Conservation (phyloP, 2,113 vertebrate genomes). For the Malurus alboscapulatus region DNA sequence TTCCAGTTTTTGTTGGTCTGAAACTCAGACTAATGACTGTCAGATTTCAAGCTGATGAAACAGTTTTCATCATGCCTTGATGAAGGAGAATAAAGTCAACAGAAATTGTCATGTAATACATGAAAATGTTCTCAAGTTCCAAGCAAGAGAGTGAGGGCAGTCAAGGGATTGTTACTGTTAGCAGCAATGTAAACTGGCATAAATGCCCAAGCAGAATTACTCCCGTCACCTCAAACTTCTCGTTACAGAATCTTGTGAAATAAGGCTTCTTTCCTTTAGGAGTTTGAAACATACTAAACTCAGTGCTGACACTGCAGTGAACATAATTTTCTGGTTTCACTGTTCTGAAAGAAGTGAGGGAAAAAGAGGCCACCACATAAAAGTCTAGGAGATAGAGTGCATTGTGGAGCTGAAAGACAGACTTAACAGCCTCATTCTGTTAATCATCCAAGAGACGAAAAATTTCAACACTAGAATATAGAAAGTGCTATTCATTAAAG, state of each 20-base stretch:
- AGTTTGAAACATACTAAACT: background rate
- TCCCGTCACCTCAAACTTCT: background rate
- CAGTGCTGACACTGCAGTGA: fast-evolving
- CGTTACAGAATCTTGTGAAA: background rate
- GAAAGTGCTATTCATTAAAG: background rate
- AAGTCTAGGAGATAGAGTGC: background rate
- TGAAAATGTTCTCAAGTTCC: background rate
- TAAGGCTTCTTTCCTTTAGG: background rate
- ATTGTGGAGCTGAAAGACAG: background rate
- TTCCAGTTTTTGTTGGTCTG: background rate
- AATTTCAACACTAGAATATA: background rate
- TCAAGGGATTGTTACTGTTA: background rate
- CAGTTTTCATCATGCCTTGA: background rate
- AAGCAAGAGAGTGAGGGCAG: background rate
- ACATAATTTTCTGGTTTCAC: background rate
- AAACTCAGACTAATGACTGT: background rate
- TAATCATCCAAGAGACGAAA: background rate
- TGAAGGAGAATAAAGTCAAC: background rate
- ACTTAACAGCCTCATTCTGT: background rate
- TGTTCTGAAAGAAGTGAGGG: background rate
- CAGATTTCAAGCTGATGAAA: background rate
- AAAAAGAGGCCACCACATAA: background rate
- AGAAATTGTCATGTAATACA: background rate
- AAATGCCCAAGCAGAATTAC: background rate
- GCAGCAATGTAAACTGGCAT: background rate